A percentile compares a stretch with the other conserved stretches of the same genome.
Evolutionary conservation across 2,888 invertebrate genomes (phyloP).

Genomic region (Cantharis flavilabris): DNA sequence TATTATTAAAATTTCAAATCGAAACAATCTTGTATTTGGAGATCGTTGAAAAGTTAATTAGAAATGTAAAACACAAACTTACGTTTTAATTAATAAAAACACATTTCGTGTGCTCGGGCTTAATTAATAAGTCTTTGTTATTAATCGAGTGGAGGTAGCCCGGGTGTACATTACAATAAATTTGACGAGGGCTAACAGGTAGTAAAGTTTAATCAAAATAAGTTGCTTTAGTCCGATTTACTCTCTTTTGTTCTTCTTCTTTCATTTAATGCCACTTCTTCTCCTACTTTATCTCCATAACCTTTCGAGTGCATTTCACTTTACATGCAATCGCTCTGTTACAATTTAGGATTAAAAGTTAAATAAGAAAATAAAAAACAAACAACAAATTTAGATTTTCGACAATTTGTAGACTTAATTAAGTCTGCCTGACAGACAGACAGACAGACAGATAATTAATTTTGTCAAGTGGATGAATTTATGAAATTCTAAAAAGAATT

Average conservation of each 20-base stretch:
- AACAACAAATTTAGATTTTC: neutral
- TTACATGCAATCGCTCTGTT: neutral
- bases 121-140: neutral
- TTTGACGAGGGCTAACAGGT: neutral
- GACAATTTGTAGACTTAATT: neutral
- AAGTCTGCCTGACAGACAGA: neutral
- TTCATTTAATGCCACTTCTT: neutral
- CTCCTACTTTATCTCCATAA: neutral
- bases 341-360: neutral
- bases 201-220: neutral
- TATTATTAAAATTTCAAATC: neutral
- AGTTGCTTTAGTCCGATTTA: neutral
- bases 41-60: neutral
- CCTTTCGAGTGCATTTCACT: neutral
- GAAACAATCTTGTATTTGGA: neutral
- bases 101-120: neutral
- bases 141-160: neutral
- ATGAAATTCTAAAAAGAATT: neutral
- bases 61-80: neutral
- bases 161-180: neutral
- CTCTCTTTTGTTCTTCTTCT: neutral
- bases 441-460: neutral
- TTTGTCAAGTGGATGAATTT: neutral
- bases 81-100: neutral
- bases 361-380: neutral